Conservation (phyloP, 2,888 invertebrate genomes). For the Empis livida region DNA sequence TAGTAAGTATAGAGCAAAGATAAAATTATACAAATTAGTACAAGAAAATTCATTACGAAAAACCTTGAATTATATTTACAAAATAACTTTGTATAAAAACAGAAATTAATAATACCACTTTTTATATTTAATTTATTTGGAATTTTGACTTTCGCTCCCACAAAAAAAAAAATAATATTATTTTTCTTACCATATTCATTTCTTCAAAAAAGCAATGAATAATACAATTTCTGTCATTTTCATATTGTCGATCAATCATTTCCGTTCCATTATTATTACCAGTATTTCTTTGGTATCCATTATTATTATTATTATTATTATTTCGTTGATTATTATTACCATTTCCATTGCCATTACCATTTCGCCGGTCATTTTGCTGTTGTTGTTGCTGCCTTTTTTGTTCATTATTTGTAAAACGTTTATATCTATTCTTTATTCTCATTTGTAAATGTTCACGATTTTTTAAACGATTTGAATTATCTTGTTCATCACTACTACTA, state of each 20-base stretch:
- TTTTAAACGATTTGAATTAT: constrained; percentile 3
- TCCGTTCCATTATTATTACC: background rate
- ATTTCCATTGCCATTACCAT: constrained; percentile 1
- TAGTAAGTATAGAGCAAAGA: too few relatives aligned
- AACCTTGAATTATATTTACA: too few relatives aligned
- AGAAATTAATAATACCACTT: too few relatives aligned
- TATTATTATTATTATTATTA: background rate
- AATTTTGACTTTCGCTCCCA: too few relatives aligned
- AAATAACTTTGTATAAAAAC: too few relatives aligned
- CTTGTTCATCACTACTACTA: constrained; percentile 1
- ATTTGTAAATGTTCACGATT: constrained; percentile 1
- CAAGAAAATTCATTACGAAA: too few relatives aligned
- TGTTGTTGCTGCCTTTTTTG: constrained; percentile 7
- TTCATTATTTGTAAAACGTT: background rate
- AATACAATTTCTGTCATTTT: constrained; percentile 38
- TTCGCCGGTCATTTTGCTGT: background rate
- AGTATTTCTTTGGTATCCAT: background rate
- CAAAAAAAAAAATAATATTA: too few relatives aligned
- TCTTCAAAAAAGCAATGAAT: constrained; percentile 58
- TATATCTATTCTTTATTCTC: background rate
- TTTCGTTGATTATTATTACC: constrained; percentile 1
- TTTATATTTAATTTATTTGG: too few relatives aligned
- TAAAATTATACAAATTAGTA: too few relatives aligned
- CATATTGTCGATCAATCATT: constrained; percentile 1
- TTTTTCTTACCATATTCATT: constrained; percentile 46